Evolutionary conservation across 2,113 vertebrate genomes (phyloP).

Genomic region (Tenebrosternarchus preto): DNA sequence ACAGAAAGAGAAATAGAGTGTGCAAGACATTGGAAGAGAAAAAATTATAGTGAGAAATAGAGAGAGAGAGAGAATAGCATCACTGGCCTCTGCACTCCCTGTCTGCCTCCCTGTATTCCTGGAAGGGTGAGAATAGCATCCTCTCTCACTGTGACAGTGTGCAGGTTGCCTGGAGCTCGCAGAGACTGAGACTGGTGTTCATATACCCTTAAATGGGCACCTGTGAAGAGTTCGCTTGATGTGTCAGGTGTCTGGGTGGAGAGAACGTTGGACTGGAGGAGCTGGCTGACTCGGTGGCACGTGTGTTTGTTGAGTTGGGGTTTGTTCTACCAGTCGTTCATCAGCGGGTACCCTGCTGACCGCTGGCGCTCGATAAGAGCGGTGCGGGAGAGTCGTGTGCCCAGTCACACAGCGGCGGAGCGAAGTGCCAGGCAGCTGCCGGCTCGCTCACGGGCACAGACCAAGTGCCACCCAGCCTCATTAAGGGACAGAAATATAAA

Average conservation of each 20-base stretch:
- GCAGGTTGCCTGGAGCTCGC: neutral
- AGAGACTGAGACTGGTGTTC: neutral
- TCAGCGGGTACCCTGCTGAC: constrained; percentile 45
- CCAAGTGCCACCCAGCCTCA: constrained; percentile 51
- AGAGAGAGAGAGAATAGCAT: constrained; percentile 13
- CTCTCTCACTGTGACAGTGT: neutral
- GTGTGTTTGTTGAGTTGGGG: constrained; percentile 44
- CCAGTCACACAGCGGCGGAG: constrained; percentile 60
- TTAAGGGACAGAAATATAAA: constrained; percentile 10
- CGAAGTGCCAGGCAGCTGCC: constrained; percentile 64
- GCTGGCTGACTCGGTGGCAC: constrained; percentile 13
- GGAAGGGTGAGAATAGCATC: constrained; percentile 29
- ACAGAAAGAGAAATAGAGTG: neutral
- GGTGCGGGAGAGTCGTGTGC: constrained; percentile 55
- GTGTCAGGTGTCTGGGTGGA: constrained; percentile 10
- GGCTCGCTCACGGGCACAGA: constrained; percentile 62
- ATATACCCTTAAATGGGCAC: constrained; percentile 16
- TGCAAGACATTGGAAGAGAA: neutral
- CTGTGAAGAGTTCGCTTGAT: neutral
- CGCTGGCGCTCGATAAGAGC: constrained; percentile 41
- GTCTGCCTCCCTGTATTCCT: constrained; percentile 24
- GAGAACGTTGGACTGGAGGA: neutral
- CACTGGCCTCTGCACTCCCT: constrained; percentile 17
- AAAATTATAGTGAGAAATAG: constrained; percentile 18
- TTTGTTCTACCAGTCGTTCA: constrained; percentile 20